phyloP scores from a whole-genome alignment of 2,888 invertebrate genomes.

The Rhabditophanes sp. region DNA sequence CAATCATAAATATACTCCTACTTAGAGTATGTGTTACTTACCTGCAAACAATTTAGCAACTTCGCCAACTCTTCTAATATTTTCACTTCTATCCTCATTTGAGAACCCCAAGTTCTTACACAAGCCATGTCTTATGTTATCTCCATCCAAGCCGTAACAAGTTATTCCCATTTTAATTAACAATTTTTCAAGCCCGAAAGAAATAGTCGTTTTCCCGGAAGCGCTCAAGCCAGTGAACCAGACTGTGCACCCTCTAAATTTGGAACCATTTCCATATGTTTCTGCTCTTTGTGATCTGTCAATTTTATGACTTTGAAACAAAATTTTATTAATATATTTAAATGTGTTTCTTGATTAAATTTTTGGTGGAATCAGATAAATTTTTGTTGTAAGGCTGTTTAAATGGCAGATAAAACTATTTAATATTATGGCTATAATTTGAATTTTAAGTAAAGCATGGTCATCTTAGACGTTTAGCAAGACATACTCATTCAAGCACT shows the following conservation, averaged over 20 bases:
- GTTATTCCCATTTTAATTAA: slow-evolving; percentile 66
- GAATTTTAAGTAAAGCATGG: no score
- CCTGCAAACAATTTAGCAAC: slow-evolving; percentile 89
- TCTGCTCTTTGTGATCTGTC: slow-evolving; percentile 77
- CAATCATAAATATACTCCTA: no score
- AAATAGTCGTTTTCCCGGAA: slow-evolving; percentile 91
- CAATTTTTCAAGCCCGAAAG: slow-evolving; percentile 83
- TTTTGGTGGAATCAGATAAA: no score
- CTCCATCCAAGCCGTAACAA: slow-evolving; percentile 82
- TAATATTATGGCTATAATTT: no score
- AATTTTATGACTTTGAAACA: no score
- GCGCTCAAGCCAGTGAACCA: slow-evolving; percentile 64
- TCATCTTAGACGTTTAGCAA: no score
- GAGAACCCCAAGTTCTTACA: slow-evolving; percentile 75
- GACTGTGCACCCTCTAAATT: slow-evolving; percentile 54
- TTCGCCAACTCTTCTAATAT: slow-evolving; percentile 85
- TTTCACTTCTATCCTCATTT: slow-evolving; percentile 82
- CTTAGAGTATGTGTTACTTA: no score
- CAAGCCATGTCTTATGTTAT: slow-evolving; percentile 82
- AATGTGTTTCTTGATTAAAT: no score
- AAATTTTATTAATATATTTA: no score
- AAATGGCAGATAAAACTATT: no score
- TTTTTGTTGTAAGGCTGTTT: no score
- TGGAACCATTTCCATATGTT: slow-evolving; percentile 57
- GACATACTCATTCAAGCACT: no score